These are phyloP conservation scores for Rhinophrynus dorsalis DNA, from an alignment of 2,797 vertebrate species.

Conservation along the genomic window DNA sequence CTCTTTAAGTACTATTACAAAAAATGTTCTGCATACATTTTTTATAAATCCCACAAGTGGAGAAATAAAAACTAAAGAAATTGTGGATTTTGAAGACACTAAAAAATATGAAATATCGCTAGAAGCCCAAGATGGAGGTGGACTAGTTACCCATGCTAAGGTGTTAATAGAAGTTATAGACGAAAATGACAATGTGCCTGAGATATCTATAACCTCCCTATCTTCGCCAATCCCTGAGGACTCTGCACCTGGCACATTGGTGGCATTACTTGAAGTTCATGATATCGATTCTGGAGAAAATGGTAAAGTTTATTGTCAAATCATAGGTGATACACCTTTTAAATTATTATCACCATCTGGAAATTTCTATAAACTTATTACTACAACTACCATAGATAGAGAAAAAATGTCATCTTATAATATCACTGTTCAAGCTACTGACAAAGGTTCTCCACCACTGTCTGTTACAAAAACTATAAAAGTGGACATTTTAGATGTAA, in stretches of 20 bases:
- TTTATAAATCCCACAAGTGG: conserved; percentile 68
- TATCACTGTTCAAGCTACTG: background rate
- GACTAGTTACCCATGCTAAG: background rate
- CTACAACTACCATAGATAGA: background rate
- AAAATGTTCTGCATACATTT: conserved; percentile 49
- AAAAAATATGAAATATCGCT: conserved; percentile 61
- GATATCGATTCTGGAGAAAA: background rate
- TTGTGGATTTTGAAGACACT: conserved; percentile 66
- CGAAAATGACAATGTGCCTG: conserved; percentile 12
- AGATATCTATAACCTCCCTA: background rate
- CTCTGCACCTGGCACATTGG: background rate
- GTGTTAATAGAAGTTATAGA: background rate
- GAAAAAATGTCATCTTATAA: background rate
- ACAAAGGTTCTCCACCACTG: background rate
- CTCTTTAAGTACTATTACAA: conserved; percentile 61
- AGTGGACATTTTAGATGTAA: conserved; percentile 23
- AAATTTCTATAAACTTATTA: background rate
- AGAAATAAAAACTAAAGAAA: conserved; percentile 63
- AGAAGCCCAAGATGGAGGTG: conserved; percentile 65
- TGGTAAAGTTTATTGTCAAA: background rate
- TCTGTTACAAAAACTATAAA: background rate
- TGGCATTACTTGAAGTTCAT: background rate
- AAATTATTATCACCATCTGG: background rate
- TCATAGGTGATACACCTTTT: background rate
- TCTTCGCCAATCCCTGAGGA: background rate